Evolutionary conservation across 2,113 vertebrate species (phyloP).

Genomic region (Mixornis gularis): DNA sequence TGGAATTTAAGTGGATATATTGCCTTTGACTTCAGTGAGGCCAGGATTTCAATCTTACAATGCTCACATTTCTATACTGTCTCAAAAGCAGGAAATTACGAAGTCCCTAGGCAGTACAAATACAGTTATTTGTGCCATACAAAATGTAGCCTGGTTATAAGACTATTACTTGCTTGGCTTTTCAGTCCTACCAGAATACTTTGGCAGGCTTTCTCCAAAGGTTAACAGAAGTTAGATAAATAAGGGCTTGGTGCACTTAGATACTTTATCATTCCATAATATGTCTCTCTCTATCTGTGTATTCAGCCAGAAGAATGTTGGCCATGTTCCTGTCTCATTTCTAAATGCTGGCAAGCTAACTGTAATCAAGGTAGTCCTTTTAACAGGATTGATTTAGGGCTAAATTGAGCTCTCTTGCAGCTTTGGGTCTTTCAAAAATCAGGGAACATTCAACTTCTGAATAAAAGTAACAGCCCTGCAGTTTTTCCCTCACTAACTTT

Average conservation of each 20-base stretch:
- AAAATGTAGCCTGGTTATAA: neutral
- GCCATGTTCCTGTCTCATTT: conserved; percentile 30
- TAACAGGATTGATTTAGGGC: conserved; percentile 8
- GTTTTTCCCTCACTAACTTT: neutral
- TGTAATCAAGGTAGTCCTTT: conserved; percentile 39
- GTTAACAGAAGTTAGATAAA: conserved; percentile 52
- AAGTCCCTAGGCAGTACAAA: neutral
- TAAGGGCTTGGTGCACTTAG: conserved; percentile 18
- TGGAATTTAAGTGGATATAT: neutral
- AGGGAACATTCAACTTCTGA: neutral
- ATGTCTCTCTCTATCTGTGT: neutral
- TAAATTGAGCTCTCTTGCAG: neutral
- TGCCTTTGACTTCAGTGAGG: neutral
- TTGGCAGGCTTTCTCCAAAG: conserved; percentile 43
- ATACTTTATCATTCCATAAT: conserved; percentile 36
- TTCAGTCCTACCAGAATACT: neutral
- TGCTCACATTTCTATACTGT: neutral
- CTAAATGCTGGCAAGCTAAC: conserved; percentile 22
- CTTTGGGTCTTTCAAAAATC: conserved; percentile 1
- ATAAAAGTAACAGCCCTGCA: neutral
- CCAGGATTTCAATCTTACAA: neutral
- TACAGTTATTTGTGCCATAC: neutral
- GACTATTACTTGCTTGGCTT: neutral
- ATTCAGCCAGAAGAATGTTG: conserved; percentile 37
- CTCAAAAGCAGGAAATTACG: neutral